Base-by-base conservation (phyloP, 2,888 invertebrate species). In the Fragum whitleyi region DNA sequence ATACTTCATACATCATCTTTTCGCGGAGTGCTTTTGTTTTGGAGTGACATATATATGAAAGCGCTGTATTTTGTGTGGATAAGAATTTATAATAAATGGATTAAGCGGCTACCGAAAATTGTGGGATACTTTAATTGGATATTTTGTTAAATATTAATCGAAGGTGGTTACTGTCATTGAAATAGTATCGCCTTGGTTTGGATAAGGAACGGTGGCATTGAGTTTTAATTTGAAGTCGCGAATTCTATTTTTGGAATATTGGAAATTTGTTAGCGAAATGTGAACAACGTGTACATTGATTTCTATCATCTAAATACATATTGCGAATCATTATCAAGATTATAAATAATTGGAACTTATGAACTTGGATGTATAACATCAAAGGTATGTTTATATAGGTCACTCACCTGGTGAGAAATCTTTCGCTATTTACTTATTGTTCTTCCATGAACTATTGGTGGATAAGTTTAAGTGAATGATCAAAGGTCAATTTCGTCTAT, bases 161-260 rank as follows among this genome's bases (percentile, higher is more conserved):
- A n/a, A 19, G n/a, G 62, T 19, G 32, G 14, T 36, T 36, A 36
- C 16, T 28, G 62, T 62, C 36, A 16, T 5, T n/a, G n/a, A 62
- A 29, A 32, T 36, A n/a, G 2, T 47, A 47, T 47, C 14, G 47
- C 47, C 16, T 47, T 62, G 21, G 36, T 36, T 28, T 28, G 14
- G 16, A 32, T 23, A 62, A 62, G 32, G 62, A 62, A 32, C 32
- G 32, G 32, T n/a, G n/a, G 62, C 19, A 36, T 16, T 62, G 36
- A 19, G 36, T 62, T 32, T 62, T 62, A 62, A 29, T 62, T 62
- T 16, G 62, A 32, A 19, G 9, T 23, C 36, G 29, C 1, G n/a
- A 36, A 36, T 62, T 23, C 62, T 62, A 62, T 62, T 62, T 62
- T 62, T 62, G 62, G 62, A 62, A n/a, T 62, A 62, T 62, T 32